Evolutionary conservation across 1,140 invertebrate species (phyloP), one percentile per base, ranked within the genome.

Genomic region (Rhyzopertha dominica): DNA sequence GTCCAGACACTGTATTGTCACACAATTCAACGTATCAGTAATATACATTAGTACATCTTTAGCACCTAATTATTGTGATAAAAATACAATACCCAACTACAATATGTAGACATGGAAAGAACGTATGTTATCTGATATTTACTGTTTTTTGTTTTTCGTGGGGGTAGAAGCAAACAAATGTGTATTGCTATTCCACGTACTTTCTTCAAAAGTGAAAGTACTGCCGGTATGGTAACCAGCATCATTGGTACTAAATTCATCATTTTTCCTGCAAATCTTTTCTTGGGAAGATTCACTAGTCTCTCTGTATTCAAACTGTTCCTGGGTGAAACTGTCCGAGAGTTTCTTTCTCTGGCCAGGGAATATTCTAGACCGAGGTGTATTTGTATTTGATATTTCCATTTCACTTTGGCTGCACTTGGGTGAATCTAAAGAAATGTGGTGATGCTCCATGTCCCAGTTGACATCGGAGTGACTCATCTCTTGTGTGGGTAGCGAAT

Each of bases 361-460:
- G 35, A 61, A 56, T 23, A 59, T 42, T 41, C 55, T 58, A 20
- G 62, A 61, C 43, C 58, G 60, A 5, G 63, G 61, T 5, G 62
- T 63, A 22, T 54, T 60, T 1, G 51, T 43, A 45, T 53, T 56
- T 2, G 62, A 63, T 12, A 61, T 35, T 16, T 65, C 60, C 56
- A 63, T 63, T 43, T 49, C 47, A 19, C 48, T 39, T 29, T 25
- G 45, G 29, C 29, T 50, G 16, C 47, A 49, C 17, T 38, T 40
- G 0, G 51, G 43, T 12, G 62, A 54, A 7, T 17, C 22, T 13
- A 58, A 14, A 2, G 51, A 56, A 25, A 66, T 44, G 9, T 64
- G 51, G 31, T 58, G 58, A 31, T 64, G 62, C 50, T 66, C 63
- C 47, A 64, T 50, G 35, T 62, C 61, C 63, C 63, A 66, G 36